A percentile compares a stretch with the other conserved stretches of the same genome.
These are phyloP conservation scores for Terrapene triunguis DNA, from an alignment of 2,113 vertebrate species.

Conservation along the genomic window DNA sequence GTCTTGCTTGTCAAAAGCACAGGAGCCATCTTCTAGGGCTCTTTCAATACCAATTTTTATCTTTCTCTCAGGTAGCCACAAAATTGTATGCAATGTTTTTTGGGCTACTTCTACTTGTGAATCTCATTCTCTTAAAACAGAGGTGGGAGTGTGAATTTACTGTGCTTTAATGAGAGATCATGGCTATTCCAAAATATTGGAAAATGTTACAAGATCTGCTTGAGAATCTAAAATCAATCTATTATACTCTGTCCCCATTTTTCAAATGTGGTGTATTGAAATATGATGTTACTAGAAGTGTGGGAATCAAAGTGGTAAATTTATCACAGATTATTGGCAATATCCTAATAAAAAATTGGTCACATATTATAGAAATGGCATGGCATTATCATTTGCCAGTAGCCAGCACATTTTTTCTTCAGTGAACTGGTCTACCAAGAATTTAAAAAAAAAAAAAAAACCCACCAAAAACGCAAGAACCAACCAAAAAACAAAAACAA, in stretches of 20 bases:
- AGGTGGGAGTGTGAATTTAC: neutral
- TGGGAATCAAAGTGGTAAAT: accelerated
- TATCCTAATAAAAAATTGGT: neutral
- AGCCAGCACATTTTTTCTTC: neutral
- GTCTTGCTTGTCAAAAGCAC: neutral
- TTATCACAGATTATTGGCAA: neutral
- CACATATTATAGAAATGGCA: neutral
- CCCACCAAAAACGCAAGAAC: neutral
- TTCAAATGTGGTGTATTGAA: neutral
- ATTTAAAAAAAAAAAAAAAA: neutral
- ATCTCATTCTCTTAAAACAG: neutral
- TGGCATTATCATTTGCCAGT: neutral
- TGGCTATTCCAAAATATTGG: neutral
- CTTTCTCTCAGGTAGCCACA: neutral
- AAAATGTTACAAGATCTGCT: neutral
- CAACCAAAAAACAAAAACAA: neutral
- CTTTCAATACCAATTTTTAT: neutral
- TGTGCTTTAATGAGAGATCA: neutral
- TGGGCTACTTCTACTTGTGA: neutral
- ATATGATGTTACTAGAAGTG: neutral
- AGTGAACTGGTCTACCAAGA: neutral
- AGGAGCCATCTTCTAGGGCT: neutral
- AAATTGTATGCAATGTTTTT: neutral
- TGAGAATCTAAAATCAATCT: neutral
- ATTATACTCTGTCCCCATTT: neutral